Percentiles rank a stretch among this genome's conserved stretches.
Evolutionary conservation across 2,797 vertebrate genomes (phyloP).

Genomic region (Lithobates sylvaticus): DNA sequence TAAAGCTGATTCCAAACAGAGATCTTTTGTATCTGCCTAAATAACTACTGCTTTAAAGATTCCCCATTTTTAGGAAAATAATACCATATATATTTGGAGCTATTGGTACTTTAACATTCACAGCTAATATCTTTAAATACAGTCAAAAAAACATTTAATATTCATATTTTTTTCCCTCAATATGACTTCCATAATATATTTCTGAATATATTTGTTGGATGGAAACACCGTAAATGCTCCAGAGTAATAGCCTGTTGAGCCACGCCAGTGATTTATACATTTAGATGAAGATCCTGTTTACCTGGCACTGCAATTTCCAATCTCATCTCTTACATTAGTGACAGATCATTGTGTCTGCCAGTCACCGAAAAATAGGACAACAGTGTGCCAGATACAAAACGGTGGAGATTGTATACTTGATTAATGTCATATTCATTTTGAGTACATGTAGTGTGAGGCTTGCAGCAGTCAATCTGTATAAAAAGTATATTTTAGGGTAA

Average conservation of each 20-base stretch:
- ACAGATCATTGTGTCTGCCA: conserved; percentile 60
- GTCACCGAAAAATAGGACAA: conserved; percentile 52
- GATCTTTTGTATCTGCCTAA: too few species aligned
- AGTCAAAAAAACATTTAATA: too few species aligned
- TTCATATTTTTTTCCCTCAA: too few species aligned
- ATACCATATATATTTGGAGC: too few species aligned
- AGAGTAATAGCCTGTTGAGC: conserved; percentile 36
- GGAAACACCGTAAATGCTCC: conserved; percentile 10
- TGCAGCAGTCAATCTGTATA: conserved; percentile 31
- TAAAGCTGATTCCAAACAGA: too few species aligned
- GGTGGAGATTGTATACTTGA: conserved; percentile 42
- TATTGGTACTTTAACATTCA: too few species aligned
- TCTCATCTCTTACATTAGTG: conserved; percentile 60
- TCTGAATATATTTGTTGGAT: neutral
- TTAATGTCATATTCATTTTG: conserved; percentile 53
- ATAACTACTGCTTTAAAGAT: too few species aligned
- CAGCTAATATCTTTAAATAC: too few species aligned
- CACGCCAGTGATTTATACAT: conserved; percentile 48
- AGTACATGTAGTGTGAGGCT: conserved; percentile 27
- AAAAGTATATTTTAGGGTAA: conserved; percentile 2
- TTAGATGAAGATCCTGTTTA: conserved; percentile 47
- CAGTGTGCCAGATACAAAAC: conserved; percentile 31
- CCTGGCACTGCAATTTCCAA: conserved; percentile 51
- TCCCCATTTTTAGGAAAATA: too few species aligned
- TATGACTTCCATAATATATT: neutral